Conservation (phyloP, 2,113 vertebrate species). For the Maccullochella peelii region DNA sequence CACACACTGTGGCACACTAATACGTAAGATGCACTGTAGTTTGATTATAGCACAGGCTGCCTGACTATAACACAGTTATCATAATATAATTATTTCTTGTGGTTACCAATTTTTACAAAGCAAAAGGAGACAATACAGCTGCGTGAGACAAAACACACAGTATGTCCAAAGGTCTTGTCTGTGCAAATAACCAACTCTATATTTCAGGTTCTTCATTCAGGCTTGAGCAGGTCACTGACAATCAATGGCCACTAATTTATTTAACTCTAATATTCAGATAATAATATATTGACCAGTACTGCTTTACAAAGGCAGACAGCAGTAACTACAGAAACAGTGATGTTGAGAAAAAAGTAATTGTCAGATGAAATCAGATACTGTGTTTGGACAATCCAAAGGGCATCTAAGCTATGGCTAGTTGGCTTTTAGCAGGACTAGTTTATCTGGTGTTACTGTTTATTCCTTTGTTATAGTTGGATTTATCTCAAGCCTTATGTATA, state of each 20-base stretch:
- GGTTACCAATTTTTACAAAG: neutral
- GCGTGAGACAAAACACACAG: neutral
- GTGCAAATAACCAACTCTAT: neutral
- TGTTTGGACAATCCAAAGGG: neutral
- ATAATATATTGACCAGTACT: neutral
- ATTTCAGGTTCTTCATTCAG: neutral
- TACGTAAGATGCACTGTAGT: neutral
- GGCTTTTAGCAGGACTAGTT: neutral
- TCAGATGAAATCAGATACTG: neutral
- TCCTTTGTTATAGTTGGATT: neutral
- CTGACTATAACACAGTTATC: neutral
- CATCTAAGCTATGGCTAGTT: neutral
- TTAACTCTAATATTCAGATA: neutral
- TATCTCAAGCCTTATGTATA: neutral
- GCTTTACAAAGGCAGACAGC: neutral
- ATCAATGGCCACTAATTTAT: neutral
- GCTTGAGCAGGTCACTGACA: neutral
- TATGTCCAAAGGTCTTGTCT: neutral
- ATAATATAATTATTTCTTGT: neutral
- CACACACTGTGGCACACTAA: conserved; percentile 6
- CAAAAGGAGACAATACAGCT: neutral
- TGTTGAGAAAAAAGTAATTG: neutral
- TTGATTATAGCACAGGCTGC: neutral
- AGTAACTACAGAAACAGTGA: neutral
- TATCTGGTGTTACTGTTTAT: neutral